Evolutionary conservation across 1,140 invertebrate genomes (phyloP), one percentile per base, ranked within the genome.

Genomic region (Melipona quadrifasciata): DNA sequence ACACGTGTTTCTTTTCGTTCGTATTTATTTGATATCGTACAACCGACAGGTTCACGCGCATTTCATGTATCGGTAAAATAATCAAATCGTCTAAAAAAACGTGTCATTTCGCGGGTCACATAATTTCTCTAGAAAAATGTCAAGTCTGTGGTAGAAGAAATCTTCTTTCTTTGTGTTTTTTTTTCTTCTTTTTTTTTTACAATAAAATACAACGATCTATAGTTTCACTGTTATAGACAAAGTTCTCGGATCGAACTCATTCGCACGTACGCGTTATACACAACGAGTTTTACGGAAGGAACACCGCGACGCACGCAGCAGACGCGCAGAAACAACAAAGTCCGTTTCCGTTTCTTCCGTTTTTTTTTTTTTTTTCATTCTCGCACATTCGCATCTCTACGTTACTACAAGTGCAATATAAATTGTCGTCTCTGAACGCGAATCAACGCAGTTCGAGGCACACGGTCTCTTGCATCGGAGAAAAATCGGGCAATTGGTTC

Each of bases 131-230:
- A 93, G 90, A 92, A 94, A 94, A 93, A 70, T 90, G 79, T 87
- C 86, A 86, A 91, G 85, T 90, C 75, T 90, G 86, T 87, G 77
- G 21, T 81, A 87, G 80, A 8, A 89, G 81, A 85, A 89, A 78
- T 92, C 78, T 72, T 80, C 14, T 24, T 58, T 12, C 24, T 34
- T 47, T 8, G 6, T 47, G 39, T 47, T 47, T 47, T 11, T 0
- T 39, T n/a, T 16, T 8, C 0, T 10, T 70, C 12, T 21, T 34
- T 68, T 68, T 83, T 92, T 91, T 94, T 93, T 94, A 93, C 93
- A 94, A 90, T 94, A 93, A 94, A 94, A 94, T 94, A 94, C 93
- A 94, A 91, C 90, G 92, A 93, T 89, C 87, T 89, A 79, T 79
- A 89, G 88, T 82, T 76, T 87, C 57, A 75, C 58, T 79, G 58